A percentile compares a stretch with the other conserved stretches of the same genome.
Conservation (phyloP, 2,113 vertebrate species). For the Phalacrocorax carbo region DNA sequence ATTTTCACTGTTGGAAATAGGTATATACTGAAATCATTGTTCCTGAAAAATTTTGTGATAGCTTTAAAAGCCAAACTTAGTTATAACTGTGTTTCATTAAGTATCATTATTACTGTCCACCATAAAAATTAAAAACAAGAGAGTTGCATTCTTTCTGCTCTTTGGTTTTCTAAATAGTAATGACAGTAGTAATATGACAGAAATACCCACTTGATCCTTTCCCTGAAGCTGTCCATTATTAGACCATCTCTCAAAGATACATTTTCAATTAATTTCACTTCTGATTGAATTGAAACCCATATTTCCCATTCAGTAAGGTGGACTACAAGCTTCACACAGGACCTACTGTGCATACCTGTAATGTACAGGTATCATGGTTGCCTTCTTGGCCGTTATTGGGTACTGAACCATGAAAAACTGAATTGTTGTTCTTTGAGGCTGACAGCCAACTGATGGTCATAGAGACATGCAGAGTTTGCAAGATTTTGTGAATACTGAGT, state of each 20-base stretch:
- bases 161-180: background rate
- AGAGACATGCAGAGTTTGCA: background rate
- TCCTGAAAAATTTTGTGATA: background rate
- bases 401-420: background rate
- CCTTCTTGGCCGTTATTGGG: background rate
- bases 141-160: background rate
- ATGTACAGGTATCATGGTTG: background rate
- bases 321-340: background rate
- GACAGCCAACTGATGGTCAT: background rate
- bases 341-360: background rate
- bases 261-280: background rate
- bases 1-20: background rate
- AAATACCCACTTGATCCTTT: background rate
- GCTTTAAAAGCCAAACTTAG: background rate
- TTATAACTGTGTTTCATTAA: background rate
- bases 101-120: background rate
- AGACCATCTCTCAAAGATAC: background rate
- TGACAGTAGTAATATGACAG: background rate
- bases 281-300: background rate
- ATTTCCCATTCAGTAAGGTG: background rate
- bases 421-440: background rate
- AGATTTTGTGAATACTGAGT: background rate
- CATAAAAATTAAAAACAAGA: background rate
- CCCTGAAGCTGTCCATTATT: background rate
- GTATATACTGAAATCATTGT: background rate